Evolutionary conservation across 2,888 invertebrate genomes (phyloP).

Genomic region (Agelastica alni): DNA sequence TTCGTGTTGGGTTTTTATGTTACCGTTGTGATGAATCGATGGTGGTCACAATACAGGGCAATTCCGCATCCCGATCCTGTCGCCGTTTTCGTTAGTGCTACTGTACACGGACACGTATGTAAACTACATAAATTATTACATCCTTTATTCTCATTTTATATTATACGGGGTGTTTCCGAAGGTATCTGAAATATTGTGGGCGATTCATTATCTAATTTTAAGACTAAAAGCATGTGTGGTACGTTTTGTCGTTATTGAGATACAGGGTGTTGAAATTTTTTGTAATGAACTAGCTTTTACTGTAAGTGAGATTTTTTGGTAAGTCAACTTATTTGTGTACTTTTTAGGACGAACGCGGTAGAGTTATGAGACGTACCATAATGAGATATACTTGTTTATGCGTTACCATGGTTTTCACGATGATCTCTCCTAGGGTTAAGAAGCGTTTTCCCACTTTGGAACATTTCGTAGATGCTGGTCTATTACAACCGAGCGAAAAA

Average conservation of each 20-base stretch:
- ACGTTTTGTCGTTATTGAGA: no score
- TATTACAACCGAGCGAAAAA: slow-evolving; percentile 81
- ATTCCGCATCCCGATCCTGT: slow-evolving; percentile 89
- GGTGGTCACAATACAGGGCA: slow-evolving; percentile 84
- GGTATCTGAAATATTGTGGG: no score
- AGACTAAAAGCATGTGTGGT: no score
- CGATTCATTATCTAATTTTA: no score
- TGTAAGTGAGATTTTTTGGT: no score
- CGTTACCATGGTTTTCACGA: slow-evolving; percentile 84
- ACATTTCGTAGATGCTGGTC: slow-evolving; percentile 83
- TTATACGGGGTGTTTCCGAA: no score
- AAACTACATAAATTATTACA: no score
- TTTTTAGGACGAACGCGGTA: slow-evolving; percentile 75
- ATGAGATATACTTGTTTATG: slow-evolving; percentile 84
- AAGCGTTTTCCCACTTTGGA: slow-evolving; percentile 84
- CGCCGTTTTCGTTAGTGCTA: slow-evolving; percentile 84
- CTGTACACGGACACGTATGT: slow-evolving; percentile 76
- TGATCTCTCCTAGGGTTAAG: slow-evolving; percentile 86
- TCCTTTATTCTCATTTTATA: no score
- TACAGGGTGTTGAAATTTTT: no score
- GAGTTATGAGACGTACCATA: slow-evolving; percentile 81
- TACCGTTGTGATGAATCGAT: slow-evolving; percentile 87
- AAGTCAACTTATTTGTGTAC: not conserved
- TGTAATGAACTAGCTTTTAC: no score
- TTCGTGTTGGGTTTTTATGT: slow-evolving; percentile 96